A percentile compares a stretch with the other conserved stretches of the same genome.
phyloP scores from a whole-genome alignment of 2,797 vertebrate species.

The Protosalanx chinensis region DNA sequence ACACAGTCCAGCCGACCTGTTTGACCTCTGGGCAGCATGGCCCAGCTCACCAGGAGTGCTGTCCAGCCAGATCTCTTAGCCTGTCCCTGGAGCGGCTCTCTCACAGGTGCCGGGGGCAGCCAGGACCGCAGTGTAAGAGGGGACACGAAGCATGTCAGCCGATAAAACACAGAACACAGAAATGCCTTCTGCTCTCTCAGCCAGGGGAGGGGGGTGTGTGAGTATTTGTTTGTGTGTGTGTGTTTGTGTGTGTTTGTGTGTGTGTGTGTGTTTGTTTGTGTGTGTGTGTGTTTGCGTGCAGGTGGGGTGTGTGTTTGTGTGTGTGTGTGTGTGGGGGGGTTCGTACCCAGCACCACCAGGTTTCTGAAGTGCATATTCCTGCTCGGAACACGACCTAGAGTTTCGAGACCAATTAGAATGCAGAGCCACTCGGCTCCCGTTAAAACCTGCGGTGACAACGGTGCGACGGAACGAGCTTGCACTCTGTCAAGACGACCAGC shows the following conservation, averaged over 20 bases:
- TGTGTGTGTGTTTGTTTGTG: background rate
- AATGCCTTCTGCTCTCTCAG: slow-evolving; percentile 38
- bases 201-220: background rate
- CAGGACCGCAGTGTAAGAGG: background rate
- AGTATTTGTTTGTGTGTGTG: no score
- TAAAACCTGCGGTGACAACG: slow-evolving; percentile 61
- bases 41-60: slow-evolving; percentile 23
- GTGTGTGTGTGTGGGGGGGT: no score
- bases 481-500: slow-evolving; percentile 66
- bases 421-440: slow-evolving; percentile 49
- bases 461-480: slow-evolving; percentile 66
- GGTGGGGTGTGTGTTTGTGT: slow-evolving; percentile 16
- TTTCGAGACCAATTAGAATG: slow-evolving; percentile 55
- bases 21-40: background rate
- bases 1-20: no score
- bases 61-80: slow-evolving; percentile 7
- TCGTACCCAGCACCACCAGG: no score
- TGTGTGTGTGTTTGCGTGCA: background rate
- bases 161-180: slow-evolving; percentile 28
- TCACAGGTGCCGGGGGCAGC: background rate
- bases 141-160: background rate
- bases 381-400: slow-evolving; percentile 1
- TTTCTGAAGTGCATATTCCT: background rate
- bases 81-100: slow-evolving; percentile 11
- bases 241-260: slow-evolving; percentile 11